Evolutionary conservation across 1,140 invertebrate species (phyloP).

Genomic region (Lethocerus indicus): DNA sequence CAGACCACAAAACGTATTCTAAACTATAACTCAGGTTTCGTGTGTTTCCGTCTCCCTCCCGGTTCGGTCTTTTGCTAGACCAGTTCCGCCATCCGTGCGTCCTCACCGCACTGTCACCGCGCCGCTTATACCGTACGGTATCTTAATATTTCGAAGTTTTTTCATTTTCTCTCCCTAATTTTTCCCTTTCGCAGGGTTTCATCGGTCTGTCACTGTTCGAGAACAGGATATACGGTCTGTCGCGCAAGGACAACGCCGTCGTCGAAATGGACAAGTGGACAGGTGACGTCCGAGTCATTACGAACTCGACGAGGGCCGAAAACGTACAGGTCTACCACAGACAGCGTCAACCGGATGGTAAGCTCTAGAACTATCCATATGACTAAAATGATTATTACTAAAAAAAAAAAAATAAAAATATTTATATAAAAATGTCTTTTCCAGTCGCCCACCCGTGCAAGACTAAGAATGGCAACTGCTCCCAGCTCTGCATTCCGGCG

Average conservation of each 20-base stretch:
- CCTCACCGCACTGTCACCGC: not conserved
- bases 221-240: conserved; percentile 43
- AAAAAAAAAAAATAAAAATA: not conserved
- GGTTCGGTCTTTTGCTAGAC: no score
- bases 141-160: not conserved
- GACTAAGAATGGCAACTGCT: conserved; percentile 46
- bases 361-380: conserved; percentile 16
- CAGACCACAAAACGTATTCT: no score
- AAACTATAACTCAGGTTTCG: no score
- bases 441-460: conserved; percentile 52
- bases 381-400: conserved; percentile 5
- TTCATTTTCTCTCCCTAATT: not conserved
- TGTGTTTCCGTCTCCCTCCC: no score
- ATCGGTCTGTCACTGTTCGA: conserved; percentile 54
- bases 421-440: conserved; percentile 10
- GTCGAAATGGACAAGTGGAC: conserved; percentile 36
- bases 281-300: conserved; percentile 24
- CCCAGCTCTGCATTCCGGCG: conserved; percentile 49
- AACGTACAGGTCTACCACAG: conserved; percentile 52
- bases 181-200: conserved; percentile 30
- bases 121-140: not conserved
- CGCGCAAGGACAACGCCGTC: conserved; percentile 43
- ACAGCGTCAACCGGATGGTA: conserved; percentile 50
- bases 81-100: not conserved
- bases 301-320: conserved; percentile 35